Percentiles rank a stretch among this genome's conserved stretches.
These are phyloP conservation scores for Sturmia bella DNA, from an alignment of 2,888 invertebrate genomes.

Conservation along the genomic window DNA sequence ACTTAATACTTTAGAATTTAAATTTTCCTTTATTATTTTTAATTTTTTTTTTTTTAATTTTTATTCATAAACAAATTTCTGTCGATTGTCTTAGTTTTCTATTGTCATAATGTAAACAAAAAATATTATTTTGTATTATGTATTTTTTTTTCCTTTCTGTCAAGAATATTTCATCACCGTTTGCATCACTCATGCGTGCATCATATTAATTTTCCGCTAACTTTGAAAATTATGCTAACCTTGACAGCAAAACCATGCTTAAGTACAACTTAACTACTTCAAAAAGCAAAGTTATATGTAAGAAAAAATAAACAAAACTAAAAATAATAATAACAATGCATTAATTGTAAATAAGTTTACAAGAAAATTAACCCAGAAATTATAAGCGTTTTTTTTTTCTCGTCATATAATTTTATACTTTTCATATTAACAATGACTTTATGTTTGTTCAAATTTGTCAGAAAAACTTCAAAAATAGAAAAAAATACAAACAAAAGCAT, in stretches of 20 bases:
- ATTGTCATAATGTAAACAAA: constrained; percentile 10
- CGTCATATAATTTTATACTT: constrained; percentile 9
- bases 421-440: constrained; percentile 53
- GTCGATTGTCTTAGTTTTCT: background rate
- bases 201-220: constrained; percentile 73
- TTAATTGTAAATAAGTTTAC: constrained; percentile 59
- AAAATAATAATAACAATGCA: constrained; percentile 61
- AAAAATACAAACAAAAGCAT: constrained; percentile 30
- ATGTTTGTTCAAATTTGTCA: constrained; percentile 44
- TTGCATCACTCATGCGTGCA: constrained; percentile 72
- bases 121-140: background rate
- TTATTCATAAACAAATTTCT: too few relatives aligned
- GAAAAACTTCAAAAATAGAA: constrained; percentile 30
- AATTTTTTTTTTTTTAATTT: background rate
- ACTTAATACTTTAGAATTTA: too few relatives aligned
- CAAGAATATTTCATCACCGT: constrained; percentile 64
- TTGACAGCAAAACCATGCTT: constrained; percentile 77
- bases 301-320: constrained; percentile 24
- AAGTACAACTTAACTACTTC: constrained; percentile 21
- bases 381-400: constrained; percentile 42
- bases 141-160: constrained; percentile 19
- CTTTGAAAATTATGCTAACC: constrained; percentile 79
- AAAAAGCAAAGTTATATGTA: too few relatives aligned
- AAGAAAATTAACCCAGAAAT: constrained; percentile 73
- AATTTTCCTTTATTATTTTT: background rate